phyloP scores from a whole-genome alignment of 2,797 vertebrate species.

The Rhynchotus rufescens region DNA sequence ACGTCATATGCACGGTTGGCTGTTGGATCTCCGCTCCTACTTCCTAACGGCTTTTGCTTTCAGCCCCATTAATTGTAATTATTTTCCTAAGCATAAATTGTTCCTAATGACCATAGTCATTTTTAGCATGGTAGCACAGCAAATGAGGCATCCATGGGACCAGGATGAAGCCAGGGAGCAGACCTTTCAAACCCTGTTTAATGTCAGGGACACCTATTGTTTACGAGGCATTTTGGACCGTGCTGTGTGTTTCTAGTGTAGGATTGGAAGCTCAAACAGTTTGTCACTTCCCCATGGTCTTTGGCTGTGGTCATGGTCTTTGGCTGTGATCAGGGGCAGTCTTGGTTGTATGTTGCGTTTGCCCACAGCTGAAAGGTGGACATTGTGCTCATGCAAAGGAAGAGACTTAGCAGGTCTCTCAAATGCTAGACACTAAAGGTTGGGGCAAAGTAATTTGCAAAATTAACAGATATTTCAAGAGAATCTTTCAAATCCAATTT shows the following conservation, averaged over 20 bases:
- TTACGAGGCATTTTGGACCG: background rate
- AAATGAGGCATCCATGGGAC: constrained; percentile 20
- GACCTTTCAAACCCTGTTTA: background rate
- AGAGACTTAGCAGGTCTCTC: background rate
- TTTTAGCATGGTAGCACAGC: constrained; percentile 53
- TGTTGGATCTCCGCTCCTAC: background rate
- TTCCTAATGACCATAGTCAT: constrained; percentile 50
- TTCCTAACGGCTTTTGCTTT: constrained; percentile 34
- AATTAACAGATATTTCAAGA: background rate
- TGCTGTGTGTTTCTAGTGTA: fast-evolving
- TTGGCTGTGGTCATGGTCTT: background rate
- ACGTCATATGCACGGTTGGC: fast-evolving
- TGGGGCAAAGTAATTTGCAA: background rate
- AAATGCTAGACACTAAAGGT: background rate
- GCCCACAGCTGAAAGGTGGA: background rate
- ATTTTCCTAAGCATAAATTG: constrained; percentile 61
- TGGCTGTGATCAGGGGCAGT: background rate
- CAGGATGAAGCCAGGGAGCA: background rate
- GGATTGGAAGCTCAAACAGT: background rate
- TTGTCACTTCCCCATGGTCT: background rate
- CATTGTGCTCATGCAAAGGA: background rate
- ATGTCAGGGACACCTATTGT: background rate
- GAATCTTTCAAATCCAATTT: background rate
- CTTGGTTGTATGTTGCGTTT: background rate
- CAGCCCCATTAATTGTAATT: constrained; percentile 50